Evolutionary conservation across 2,113 vertebrate genomes (phyloP), one percentile per base, ranked within the genome.

Genomic region (Sander vitreus): DNA sequence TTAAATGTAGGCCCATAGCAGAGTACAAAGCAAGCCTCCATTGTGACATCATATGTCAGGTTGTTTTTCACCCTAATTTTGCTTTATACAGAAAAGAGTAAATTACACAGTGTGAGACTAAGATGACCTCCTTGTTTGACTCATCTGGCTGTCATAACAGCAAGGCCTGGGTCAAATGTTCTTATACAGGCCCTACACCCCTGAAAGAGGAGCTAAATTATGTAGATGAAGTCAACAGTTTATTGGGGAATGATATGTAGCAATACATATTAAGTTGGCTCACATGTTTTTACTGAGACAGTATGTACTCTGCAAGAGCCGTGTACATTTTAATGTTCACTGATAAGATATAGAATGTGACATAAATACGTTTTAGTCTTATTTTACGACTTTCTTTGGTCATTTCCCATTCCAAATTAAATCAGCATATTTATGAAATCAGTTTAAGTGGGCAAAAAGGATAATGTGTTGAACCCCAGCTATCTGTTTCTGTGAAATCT

Each of bases 51-150:
- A 63, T 21, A 16, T 83, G 64, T 72, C 51, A 27, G n/a, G 39
- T 73, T 81, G 73, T 87, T 91, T 87, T 86, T 59, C 53, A 69
- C 78, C 81, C 68, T 91, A 54, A 89, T 92, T 88, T 81, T 51
- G 68, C 76, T 66, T 43, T 57, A 19, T 57, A 45, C 15, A n/a
- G 63, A 59, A 58, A 45, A 72, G 72, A 76, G 53, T 76, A 87
- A 89, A 92, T 91, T 81, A 78, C 84, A 77, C 64, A 50, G 78
- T 64, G 54, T 47, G 39, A 63, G 62, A 66, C 13, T 45, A 27
- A 64, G 77, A 82, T 64, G 82, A 78, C 64, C 43, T 71, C 19
- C 48, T 65, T 72, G 30, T 73, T 54, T 81, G 36, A 79, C 66
- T 75, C 57, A 85, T 70, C n/a, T 36, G 7, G 18, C 66, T 63